phyloP scores from a whole-genome alignment of 2,888 invertebrate species.

The Galerucella calmariensis region DNA sequence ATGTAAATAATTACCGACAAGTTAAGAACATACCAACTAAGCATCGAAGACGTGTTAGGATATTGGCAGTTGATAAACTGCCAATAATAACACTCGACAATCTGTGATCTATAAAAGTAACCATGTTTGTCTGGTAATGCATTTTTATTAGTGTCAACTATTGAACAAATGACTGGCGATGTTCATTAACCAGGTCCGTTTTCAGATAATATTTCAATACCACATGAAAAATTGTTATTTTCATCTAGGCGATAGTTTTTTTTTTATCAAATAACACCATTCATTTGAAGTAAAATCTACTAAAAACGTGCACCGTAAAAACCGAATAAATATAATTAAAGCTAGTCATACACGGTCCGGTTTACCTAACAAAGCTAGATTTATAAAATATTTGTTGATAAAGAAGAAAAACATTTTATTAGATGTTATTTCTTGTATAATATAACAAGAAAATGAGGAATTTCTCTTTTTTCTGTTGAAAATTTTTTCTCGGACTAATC shows the following conservation, averaged over 20 bases:
- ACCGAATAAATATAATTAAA: too few relatives aligned
- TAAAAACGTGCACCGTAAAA: too few relatives aligned
- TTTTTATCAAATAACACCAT: too few relatives aligned
- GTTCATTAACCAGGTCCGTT: slow-evolving; percentile 10
- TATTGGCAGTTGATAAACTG: slow-evolving; percentile 1
- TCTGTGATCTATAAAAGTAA: slow-evolving; percentile 44
- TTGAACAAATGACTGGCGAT: slow-evolving; percentile 17
- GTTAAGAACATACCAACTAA: not conserved
- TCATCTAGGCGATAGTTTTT: too few relatives aligned
- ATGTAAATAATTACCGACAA: not conserved
- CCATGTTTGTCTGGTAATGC: slow-evolving; percentile 43
- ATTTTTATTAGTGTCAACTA: slow-evolving; percentile 33
- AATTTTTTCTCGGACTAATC: too few relatives aligned
- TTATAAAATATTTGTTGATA: too few relatives aligned
- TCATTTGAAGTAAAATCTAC: too few relatives aligned
- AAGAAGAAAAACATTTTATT: too few relatives aligned
- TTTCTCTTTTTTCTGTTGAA: not conserved
- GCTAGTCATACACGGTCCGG: too few relatives aligned
- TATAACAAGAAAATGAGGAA: not conserved
- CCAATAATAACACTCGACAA: slow-evolving; percentile 39
- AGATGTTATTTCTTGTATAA: not conserved
- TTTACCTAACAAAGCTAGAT: too few relatives aligned
- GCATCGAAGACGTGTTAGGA: not conserved
- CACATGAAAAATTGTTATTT: too few relatives aligned
- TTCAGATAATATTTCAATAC: not conserved